A percentile compares a stretch with the other conserved stretches of the same genome.
Conservation (phyloP, 2,797 vertebrate genomes). For the Neosalanx taihuensis region DNA sequence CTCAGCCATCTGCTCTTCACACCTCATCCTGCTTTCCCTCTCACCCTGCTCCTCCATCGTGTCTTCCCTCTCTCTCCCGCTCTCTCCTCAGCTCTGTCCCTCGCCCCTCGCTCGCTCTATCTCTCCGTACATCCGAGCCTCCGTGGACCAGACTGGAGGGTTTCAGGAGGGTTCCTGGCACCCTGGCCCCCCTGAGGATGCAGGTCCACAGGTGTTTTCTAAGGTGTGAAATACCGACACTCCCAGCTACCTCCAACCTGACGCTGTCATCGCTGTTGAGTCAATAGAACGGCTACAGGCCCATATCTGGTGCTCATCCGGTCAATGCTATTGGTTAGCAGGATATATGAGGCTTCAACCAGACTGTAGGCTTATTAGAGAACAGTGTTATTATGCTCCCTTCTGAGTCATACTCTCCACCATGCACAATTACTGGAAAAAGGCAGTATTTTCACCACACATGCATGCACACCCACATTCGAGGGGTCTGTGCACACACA, state of each 20-base stretch:
- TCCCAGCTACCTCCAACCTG: not conserved
- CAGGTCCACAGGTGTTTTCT: no score
- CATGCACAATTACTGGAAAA: slow-evolving; percentile 61
- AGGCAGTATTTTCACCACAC: slow-evolving; percentile 55
- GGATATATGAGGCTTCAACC: slow-evolving; percentile 14
- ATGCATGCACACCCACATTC: not conserved
- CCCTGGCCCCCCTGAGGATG: no score
- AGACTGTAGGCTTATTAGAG: slow-evolving; percentile 51
- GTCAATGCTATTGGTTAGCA: not conserved
- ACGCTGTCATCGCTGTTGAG: no score
- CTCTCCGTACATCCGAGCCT: no score
- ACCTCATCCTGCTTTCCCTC: slow-evolving; percentile 72
- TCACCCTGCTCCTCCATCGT: slow-evolving; percentile 71
- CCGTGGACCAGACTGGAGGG: no score
- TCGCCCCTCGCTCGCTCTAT: no score
- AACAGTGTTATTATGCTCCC: slow-evolving; percentile 60
- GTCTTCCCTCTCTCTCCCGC: slow-evolving; percentile 48
- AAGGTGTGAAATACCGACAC: not conserved
- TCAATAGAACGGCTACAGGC: not conserved
- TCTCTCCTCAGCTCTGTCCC: no score
- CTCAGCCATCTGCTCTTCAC: slow-evolving; percentile 76
- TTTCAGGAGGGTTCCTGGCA: no score
- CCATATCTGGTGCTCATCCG: not conserved
- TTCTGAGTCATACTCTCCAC: slow-evolving; percentile 69
- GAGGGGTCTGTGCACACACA: no score